phyloP scores from a whole-genome alignment of 1,140 invertebrate genomes.

The Scaptomyza graminum region DNA sequence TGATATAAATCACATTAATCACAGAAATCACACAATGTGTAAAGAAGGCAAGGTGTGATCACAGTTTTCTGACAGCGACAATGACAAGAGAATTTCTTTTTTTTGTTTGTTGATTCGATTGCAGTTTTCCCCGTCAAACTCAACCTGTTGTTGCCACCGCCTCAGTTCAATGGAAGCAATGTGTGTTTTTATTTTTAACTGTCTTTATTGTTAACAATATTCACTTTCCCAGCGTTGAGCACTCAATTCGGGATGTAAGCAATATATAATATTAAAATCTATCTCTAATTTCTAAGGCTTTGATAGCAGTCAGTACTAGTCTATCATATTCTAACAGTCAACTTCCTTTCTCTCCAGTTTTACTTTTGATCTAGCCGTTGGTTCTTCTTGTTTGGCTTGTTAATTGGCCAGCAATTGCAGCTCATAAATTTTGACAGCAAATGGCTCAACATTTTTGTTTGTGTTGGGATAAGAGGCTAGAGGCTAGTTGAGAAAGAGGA shows the following conservation, averaged over 20 bases:
- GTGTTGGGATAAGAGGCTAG: too few species aligned
- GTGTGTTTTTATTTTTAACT: not conserved
- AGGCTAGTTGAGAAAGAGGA: not conserved
- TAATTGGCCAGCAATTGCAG: constrained; percentile 57
- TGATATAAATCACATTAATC: constrained; percentile 2
- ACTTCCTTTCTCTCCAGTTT: not conserved
- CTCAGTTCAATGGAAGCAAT: not conserved
- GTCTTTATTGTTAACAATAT: too few species aligned
- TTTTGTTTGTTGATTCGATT: too few species aligned
- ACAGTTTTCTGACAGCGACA: constrained; percentile 1
- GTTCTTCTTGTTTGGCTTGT: constrained; percentile 30
- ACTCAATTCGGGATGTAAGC: not conserved
- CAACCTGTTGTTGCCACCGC: not conserved
- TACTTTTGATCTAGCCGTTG: constrained; percentile 32
- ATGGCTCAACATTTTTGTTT: constrained; percentile 48
- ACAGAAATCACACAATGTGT: not conserved
- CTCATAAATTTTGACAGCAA: constrained; percentile 80
- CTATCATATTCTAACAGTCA: not conserved
- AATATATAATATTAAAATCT: too few species aligned
- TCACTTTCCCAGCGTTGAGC: not conserved
- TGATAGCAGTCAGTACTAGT: not conserved
- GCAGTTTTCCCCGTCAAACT: not conserved
- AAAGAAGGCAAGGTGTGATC: not conserved
- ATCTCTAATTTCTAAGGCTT: too few species aligned
- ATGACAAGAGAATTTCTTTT: not conserved